Percentiles rank a stretch among this genome's conserved stretches.
Evolutionary conservation across 2,888 invertebrate species (phyloP).

Genomic region (Copidosoma aretas): DNA sequence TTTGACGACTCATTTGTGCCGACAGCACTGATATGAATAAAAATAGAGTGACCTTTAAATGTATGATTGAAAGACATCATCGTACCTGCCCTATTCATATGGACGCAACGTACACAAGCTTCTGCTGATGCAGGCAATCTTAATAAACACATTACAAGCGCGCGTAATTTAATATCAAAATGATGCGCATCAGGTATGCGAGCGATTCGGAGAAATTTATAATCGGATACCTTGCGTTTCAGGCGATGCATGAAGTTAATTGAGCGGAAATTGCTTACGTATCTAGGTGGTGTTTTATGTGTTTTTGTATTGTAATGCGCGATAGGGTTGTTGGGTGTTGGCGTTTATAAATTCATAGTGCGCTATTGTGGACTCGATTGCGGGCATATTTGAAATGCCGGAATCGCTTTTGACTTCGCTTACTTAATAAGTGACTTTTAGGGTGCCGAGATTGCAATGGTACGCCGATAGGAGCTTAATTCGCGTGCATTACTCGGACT

Average conservation of each 20-base stretch:
- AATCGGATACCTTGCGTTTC: constrained; percentile 4
- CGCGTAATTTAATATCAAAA: too few species aligned
- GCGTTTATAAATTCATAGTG: neutral
- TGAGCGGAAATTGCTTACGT: constrained; percentile 7
- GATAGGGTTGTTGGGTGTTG: neutral
- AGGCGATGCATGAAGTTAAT: constrained; percentile 14
- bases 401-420: constrained; percentile 14
- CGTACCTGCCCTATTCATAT: neutral
- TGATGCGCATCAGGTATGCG: neutral
- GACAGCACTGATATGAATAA: too few species aligned
- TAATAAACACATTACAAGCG: too few species aligned
- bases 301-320: neutral
- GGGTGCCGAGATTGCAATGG: too few species aligned
- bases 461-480: neutral
- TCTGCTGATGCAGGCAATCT: too few species aligned
- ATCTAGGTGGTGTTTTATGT: neutral
- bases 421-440: constrained; percentile 6
- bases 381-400: neutral
- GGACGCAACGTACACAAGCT: neutral
- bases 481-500: neutral
- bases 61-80: neutral
- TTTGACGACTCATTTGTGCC: too few species aligned
- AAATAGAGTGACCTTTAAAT: neutral
- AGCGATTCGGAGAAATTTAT: constrained; percentile 18
- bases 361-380: neutral